A percentile compares a stretch with the other conserved stretches of the same genome.
These are phyloP conservation scores for Octodonta nipae DNA, from an alignment of 2,888 invertebrate genomes.

Conservation along the genomic window DNA sequence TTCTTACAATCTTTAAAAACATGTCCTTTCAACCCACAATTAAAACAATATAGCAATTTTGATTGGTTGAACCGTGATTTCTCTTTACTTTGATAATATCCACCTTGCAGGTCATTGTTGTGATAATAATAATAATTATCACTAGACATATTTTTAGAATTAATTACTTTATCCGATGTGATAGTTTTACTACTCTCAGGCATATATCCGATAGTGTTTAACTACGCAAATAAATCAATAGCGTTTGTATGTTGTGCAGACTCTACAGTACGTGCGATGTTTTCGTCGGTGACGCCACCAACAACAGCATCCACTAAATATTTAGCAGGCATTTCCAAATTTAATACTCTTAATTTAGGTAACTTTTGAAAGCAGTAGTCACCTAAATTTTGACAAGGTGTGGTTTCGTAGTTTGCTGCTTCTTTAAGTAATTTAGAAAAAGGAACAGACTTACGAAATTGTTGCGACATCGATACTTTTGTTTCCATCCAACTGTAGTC, in stretches of 20 bases:
- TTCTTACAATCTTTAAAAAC: no score
- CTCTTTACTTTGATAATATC: no score
- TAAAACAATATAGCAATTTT: no score
- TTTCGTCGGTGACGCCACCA: slow-evolving; percentile 12
- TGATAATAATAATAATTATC: no score
- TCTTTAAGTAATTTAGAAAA: slow-evolving; percentile 10
- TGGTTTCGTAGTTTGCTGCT: slow-evolving; percentile 11
- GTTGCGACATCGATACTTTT: no score
- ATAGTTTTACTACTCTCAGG: neutral
- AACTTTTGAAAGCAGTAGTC: slow-evolving; percentile 15
- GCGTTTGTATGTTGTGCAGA: slow-evolving; percentile 6
- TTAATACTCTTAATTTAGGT: slow-evolving; percentile 10
- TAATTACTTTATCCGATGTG: no score
- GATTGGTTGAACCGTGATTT: no score
- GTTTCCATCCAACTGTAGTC: no score
- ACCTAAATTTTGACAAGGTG: slow-evolving; percentile 9
- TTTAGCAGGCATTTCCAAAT: slow-evolving; percentile 10
- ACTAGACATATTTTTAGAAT: no score
- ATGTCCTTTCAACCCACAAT: no score
- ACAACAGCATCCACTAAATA: slow-evolving; percentile 15
- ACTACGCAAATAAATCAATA: neutral
- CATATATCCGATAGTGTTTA: neutral
- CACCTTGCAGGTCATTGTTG: no score
- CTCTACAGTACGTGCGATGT: slow-evolving; percentile 10
- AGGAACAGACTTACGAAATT: slow-evolving; percentile 1